Evolutionary conservation across 2,888 invertebrate genomes (phyloP), one percentile per base, ranked within the genome.

Genomic region (Hypselothyrea guttata): DNA sequence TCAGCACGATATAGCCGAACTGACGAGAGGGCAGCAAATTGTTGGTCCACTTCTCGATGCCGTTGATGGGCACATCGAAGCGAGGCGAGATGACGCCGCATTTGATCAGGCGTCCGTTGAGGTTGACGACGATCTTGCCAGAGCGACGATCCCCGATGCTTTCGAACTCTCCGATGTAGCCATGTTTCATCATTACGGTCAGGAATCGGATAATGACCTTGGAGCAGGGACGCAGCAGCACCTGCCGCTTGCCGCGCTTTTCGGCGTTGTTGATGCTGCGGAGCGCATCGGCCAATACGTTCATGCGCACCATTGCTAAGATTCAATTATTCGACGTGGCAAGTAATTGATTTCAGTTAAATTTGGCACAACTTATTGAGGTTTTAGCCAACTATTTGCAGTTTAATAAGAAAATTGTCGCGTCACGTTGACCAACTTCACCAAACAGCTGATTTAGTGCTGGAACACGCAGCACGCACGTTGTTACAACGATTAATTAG

Each of bases 171-270:
- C 98, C 99, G 90, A 99, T 99, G 91, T 99, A 99, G 77, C 98
- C 99, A 92, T 99, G 98, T 91, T 98, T 99, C 99, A 99, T 99
- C 99, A 99, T 99, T 86, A 99, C 99, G 83, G 98, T 98, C 85
- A 99, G 92, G 91, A 99, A 99, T 91, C 98, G 97, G 89, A 99
- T 95, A 86, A 99, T 98, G 77, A 99, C 99, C 94, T 99, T 99
- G 1, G 99, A 99, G 91, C 97, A 97, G 74, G 99, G 99, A 88
- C 99, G 93, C 89, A 99, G 94, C 75, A 99, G 93, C 68, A 99
- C 99, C 92, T 99, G 99, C 81, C 99, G 93, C 91, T 99, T 99
- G 86, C 99, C 99, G 88, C 98, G 94, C 91, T 98, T 99, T 91
- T 99, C 99, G 59, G 99, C 99, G 94, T 99, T 99, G 92, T 98